These are phyloP conservation scores for Acrobasis consociella DNA, from an alignment of 2,888 invertebrate species.

Conservation along the genomic window DNA sequence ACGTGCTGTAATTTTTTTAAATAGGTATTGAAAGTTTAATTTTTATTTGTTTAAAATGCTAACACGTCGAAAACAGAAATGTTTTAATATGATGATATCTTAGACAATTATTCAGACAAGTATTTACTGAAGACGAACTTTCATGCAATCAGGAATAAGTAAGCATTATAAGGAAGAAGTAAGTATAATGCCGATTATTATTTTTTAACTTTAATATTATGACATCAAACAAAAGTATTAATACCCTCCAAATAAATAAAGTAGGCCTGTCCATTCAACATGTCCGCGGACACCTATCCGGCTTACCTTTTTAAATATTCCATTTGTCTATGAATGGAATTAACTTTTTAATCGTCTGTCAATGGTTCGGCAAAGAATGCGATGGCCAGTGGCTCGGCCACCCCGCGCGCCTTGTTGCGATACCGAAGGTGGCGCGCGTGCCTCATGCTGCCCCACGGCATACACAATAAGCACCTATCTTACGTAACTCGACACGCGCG, in stretches of 20 bases:
- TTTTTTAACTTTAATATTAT: too few relatives aligned
- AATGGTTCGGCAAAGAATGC: constrained; percentile 65
- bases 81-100: too few relatives aligned
- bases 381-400: constrained; percentile 51
- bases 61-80: too few relatives aligned
- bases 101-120: too few relatives aligned
- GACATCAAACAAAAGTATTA: neutral
- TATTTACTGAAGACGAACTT: too few relatives aligned
- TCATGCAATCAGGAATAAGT: too few relatives aligned
- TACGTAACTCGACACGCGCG: constrained; percentile 72
- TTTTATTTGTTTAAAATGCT: too few relatives aligned
- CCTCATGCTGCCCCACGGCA: constrained; percentile 50
- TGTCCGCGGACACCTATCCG: constrained; percentile 15
- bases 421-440: constrained; percentile 62
- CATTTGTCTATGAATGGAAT: constrained; percentile 34
- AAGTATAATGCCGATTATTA: too few relatives aligned
- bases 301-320: constrained; percentile 14
- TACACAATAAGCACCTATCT: constrained; percentile 55
- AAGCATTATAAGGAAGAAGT: too few relatives aligned
- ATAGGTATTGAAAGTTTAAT: too few relatives aligned
- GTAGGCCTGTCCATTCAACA: neutral
- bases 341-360: constrained; percentile 48
- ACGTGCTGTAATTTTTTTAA: neutral
- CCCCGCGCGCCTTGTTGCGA: constrained; percentile 65
- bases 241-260: neutral